Base-by-base conservation (phyloP, 2,888 invertebrate genomes). In the Tetramorium bicarinatum region DNA sequence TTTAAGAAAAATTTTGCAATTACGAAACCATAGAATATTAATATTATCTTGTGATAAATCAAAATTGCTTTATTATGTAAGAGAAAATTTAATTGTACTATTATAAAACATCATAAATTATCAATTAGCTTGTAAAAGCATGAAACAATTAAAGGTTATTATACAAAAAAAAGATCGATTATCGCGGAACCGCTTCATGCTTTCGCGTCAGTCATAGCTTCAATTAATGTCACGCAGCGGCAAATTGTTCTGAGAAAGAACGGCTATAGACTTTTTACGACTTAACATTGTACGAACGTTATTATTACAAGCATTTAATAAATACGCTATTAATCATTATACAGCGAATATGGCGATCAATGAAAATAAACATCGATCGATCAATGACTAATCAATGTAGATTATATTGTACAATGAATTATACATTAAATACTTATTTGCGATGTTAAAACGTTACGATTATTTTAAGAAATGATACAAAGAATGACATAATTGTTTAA, bases 391-490 rank as follows among this genome's bases (percentile, higher is more conserved):
- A 69, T 49, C 8, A 59, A 59, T n/a, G 11, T 41, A 67, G n/a
- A 66, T 71, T 56, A 47, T 18, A 56, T 13, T 8, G 29, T 29
- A 29, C 29, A 29, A 47, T 71, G 9, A 79, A 79, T 71, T 79
- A 59, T 66, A 25, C 18, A 29, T 25, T 11, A 76, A n/a, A 25
- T 49, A 54, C 25, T 76, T 41, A 6, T 47, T 74, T n/a, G 18
- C 3, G 34, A 47, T 47, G 9, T 77, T 56, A 56, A 66, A 21
- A 9, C 9, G 6, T 38, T 21, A 52, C 13, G 11, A 8, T 15
- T 25, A 49, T 79, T 34, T 67, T 41, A 67, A 64, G 38, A 76
- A 66, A 69, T 69, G 1, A 77, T 25, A 44, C 56, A 25, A 66
- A 66, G 9, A 8, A 66, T 41, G 18, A 44, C 2, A 54, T 3